Evolutionary conservation across 2,888 invertebrate species (phyloP).

Genomic region (Pantelozetes paolii): DNA sequence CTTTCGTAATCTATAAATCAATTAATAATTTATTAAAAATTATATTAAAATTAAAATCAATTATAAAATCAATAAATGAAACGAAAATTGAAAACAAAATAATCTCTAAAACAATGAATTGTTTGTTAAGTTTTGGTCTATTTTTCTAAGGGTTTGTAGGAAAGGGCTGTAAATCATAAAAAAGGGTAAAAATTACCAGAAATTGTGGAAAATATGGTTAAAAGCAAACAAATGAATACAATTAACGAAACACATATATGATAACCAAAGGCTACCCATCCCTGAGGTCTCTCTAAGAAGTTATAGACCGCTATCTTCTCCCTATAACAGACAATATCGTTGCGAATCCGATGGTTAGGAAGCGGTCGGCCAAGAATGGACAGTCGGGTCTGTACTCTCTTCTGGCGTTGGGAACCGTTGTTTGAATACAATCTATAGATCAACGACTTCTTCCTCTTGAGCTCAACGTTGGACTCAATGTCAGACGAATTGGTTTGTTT

Average conservation of each 20-base stretch:
- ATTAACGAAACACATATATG: slow-evolving; percentile 20
- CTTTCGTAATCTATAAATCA: slow-evolving; percentile 18
- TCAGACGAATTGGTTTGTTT: neutral
- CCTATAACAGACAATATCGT: neutral
- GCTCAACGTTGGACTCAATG: neutral
- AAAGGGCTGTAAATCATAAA: no score
- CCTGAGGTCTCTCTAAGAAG: slow-evolving; percentile 32
- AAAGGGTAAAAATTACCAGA: neutral
- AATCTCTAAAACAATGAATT: no score
- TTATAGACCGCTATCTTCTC: slow-evolving; percentile 35
- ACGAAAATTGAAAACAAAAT: no score
- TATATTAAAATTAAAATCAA: no score
- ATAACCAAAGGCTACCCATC: slow-evolving; percentile 9
- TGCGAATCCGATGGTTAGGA: neutral
- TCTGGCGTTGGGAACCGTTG: neutral
- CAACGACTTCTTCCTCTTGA: slow-evolving; percentile 4
- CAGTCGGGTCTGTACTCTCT: neutral
- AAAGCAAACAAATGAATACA: slow-evolving; percentile 26
- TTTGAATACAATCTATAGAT: slow-evolving; percentile 12
- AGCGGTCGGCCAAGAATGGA: slow-evolving; percentile 39
- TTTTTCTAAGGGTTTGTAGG: no score
- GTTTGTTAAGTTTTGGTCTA: no score
- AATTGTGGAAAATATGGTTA: slow-evolving; percentile 35
- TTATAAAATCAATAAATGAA: no score
- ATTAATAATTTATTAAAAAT: neutral